These are phyloP conservation scores for Dendroctonus ponderosae DNA, from an alignment of 1,140 invertebrate species.

Conservation along the genomic window DNA sequence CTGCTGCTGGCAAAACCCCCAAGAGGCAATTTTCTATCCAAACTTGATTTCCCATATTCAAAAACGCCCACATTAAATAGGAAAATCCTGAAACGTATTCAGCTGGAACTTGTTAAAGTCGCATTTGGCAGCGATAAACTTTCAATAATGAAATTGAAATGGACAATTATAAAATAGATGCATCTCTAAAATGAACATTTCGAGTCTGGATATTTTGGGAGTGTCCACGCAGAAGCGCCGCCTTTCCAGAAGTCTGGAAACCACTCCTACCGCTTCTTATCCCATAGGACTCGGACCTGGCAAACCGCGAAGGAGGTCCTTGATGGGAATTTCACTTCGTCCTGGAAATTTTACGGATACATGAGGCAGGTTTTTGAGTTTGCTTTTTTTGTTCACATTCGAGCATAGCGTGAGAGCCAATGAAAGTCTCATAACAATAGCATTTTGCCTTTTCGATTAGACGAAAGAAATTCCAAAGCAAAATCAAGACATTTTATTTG, in stretches of 20 bases:
- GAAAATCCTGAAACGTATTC: not conserved
- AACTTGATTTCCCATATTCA: too few species aligned
- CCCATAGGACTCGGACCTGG: constrained; percentile 34
- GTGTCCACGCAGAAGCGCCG: constrained; percentile 24
- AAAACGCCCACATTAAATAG: too few species aligned
- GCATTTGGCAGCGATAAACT: constrained; percentile 4
- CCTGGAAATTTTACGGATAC: too few species aligned
- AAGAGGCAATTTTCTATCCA: too few species aligned
- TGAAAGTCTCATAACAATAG: too few species aligned
- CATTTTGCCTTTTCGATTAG: too few species aligned
- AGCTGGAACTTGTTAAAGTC: constrained; percentile 8
- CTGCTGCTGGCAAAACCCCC: too few species aligned
- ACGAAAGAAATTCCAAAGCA: too few species aligned
- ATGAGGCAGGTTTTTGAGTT: too few species aligned
- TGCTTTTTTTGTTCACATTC: too few species aligned
- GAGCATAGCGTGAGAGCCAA: too few species aligned
- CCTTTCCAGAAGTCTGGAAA: constrained; percentile 32
- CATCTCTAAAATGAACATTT: constrained; percentile 22
- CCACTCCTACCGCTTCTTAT: constrained; percentile 33
- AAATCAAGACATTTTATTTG: too few species aligned
- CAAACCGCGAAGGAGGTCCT: constrained; percentile 33
- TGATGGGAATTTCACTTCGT: not conserved
- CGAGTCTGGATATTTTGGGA: constrained; percentile 16
- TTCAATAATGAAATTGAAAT: constrained; percentile 23
- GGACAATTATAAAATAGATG: constrained; percentile 26